Percentiles rank a stretch among this genome's conserved stretches.
Evolutionary conservation across 2,888 invertebrate genomes (phyloP).

Genomic region (Morinoia aosen): DNA sequence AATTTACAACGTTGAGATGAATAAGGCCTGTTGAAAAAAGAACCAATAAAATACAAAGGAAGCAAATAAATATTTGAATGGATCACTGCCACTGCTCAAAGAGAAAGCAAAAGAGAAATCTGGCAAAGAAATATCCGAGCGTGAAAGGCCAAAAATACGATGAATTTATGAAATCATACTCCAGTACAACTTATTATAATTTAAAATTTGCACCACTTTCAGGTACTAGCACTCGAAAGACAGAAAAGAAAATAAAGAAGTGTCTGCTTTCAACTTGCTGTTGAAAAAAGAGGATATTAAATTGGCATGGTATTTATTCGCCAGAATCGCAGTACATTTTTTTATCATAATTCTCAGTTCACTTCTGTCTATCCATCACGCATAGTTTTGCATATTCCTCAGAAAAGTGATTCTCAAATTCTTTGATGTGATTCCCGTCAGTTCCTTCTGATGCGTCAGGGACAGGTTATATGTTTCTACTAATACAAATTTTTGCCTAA

Average conservation of each 20-base stretch:
- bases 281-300: no score
- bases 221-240: neutral
- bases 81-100: neutral
- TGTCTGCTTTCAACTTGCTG: no score
- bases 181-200: neutral
- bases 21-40: neutral
- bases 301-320: neutral
- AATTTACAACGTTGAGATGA: conserved; percentile 6
- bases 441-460: no score
- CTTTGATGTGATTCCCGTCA: no score
- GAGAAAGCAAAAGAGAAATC: neutral
- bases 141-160: neutral
- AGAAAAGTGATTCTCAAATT: no score
- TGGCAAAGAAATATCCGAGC: neutral
- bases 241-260: neutral
- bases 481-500: no score
- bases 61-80: neutral
- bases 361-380: no score
- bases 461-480: no score
- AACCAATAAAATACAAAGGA: neutral
- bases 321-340: neutral
- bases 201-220: neutral
- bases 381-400: no score
- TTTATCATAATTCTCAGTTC: no score
- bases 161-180: neutral